Evolutionary conservation across 1,140 invertebrate species (phyloP).

Genomic region (Cheumatopsyche charites): DNA sequence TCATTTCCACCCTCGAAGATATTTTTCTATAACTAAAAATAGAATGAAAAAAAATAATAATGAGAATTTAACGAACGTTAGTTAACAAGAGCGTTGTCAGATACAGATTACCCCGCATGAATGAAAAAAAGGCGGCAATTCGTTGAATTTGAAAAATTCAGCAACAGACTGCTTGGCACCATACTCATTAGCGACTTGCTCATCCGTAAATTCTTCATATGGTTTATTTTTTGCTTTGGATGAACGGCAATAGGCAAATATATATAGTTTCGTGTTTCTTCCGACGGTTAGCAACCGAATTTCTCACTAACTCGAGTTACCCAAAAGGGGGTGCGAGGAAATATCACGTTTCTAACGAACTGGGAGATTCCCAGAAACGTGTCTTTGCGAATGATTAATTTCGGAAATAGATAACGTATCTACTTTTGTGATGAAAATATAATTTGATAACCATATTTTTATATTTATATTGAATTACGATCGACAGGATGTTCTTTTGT

Average conservation of each 20-base stretch:
- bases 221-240: slow-evolving; percentile 9
- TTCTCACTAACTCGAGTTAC: slow-evolving; percentile 44
- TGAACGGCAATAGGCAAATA: slow-evolving; percentile 30
- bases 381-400: not conserved
- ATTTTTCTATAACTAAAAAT: too few species aligned
- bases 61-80: too few species aligned
- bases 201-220: slow-evolving; percentile 22
- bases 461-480: too few species aligned
- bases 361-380: slow-evolving; percentile 2
- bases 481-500: too few species aligned
- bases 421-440: too few species aligned
- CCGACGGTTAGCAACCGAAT: slow-evolving; percentile 37
- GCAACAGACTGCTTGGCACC: slow-evolving; percentile 41
- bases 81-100: too few species aligned
- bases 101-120: too few species aligned
- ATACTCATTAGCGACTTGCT: slow-evolving; percentile 35
- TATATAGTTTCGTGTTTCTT: slow-evolving; percentile 44
- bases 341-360: slow-evolving; percentile 33
- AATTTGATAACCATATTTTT: too few species aligned
- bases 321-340: slow-evolving; percentile 33
- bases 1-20: too few species aligned
- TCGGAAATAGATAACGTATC: too few species aligned
- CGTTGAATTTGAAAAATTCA: not conserved
- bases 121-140: too few species aligned
- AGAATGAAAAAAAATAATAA: too few species aligned